phyloP scores from a whole-genome alignment of 2,888 invertebrate species.

The Dolichopus griseipennis region DNA sequence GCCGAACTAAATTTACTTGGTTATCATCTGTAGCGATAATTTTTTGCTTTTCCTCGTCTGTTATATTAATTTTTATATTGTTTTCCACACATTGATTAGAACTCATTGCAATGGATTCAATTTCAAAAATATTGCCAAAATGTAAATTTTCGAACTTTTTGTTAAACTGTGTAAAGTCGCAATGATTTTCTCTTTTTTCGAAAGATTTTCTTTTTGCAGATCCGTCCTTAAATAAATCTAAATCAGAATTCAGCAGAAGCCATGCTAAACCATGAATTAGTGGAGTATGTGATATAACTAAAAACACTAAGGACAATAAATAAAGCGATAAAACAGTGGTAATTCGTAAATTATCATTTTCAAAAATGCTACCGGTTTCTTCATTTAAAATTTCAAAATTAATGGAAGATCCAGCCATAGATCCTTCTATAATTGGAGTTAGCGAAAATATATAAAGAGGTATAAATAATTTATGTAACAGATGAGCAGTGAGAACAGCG shows the following conservation, averaged over 20 bases:
- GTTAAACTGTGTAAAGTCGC: constrained; percentile 61
- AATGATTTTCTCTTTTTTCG: constrained; percentile 49
- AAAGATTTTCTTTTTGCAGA: constrained; percentile 58
- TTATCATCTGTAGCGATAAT: constrained; percentile 30
- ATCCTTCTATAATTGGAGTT: constrained; percentile 45
- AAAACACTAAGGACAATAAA: constrained; percentile 86
- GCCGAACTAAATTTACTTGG: constrained; percentile 32
- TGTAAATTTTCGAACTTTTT: constrained; percentile 65
- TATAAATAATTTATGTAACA: constrained; percentile 83
- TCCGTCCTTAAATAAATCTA: constrained; percentile 59
- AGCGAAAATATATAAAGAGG: constrained; percentile 91
- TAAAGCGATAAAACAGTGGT: constrained; percentile 87
- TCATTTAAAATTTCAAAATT: constrained; percentile 57
- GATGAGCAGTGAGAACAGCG: constrained; percentile 86
- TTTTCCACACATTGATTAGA: constrained; percentile 2
- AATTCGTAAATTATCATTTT: constrained; percentile 63
- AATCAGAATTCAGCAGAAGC: constrained; percentile 71
- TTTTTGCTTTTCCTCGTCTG: constrained; percentile 87
- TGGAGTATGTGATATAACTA: constrained; percentile 85
- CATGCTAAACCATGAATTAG: constrained; percentile 84
- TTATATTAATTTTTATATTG: constrained; percentile 60
- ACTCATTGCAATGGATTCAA: constrained; percentile 24
- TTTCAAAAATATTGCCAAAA: constrained; percentile 45
- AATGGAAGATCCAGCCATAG: constrained; percentile 53
- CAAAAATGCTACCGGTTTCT: constrained; percentile 51